Base-by-base conservation (phyloP, 2,888 invertebrate species). In the Drosophila putrida region DNA sequence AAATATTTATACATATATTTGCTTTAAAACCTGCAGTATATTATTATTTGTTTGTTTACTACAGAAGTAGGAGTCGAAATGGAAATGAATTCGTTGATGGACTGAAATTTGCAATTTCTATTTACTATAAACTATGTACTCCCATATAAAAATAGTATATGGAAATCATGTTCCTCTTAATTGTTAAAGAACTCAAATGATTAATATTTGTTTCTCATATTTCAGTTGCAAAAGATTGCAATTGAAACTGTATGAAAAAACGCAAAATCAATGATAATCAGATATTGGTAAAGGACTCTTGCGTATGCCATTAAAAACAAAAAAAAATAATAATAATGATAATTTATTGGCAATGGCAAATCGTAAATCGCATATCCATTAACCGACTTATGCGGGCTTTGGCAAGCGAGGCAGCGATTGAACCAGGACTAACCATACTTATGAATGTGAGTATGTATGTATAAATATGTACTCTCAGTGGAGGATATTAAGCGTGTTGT, bases 321-420 rank as follows among this genome's bases (percentile, higher is more conserved):
- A 35, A 20, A 36, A 31, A 31, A 39, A 28, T 38, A 51, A 60
- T 58, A 61, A 55, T 64, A 51, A 64, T 64, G 61, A 76, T 69
- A 64, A 75, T 77, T 73, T 59, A 77, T 76, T 44, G 51, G 6
- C 55, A 51, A 64, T 65, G 61, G 66, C 61, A 61, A 75, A 78
- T 68, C 68, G 65, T 82, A 82, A 82, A 78, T 85, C 72, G 61
- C 82, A 54, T 33, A 50, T 54, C 67, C 80, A 70, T 85, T 82
- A 85, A 74, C 54, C 70, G 78, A 82, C 80, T 80, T 78, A 80
- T 55, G 57, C 49, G 69, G 80, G 75, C 71, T 71, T 80, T 64
- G 28, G 27, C 44, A 44, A 27, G 11, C 44, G 33, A 31, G 8
- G 28, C 28, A 43, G 20, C 2, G 43, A 11, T 25, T 43, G 15